phyloP scores from a whole-genome alignment of 53 echinoderm and acorn worm species.

The Paracentrotus lividus region DNA sequence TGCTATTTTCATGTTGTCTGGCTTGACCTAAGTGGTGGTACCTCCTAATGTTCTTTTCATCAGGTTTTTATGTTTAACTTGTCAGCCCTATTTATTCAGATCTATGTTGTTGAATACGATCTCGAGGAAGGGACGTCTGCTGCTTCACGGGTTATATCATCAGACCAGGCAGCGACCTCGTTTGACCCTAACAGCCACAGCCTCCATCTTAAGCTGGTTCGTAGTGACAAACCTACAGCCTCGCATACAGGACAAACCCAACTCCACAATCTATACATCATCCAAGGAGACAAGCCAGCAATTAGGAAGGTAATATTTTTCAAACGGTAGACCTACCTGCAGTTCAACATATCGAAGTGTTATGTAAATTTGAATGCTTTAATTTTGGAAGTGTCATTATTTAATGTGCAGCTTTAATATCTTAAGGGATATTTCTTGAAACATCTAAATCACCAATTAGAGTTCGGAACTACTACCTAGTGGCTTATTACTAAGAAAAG shows the following conservation, averaged over 20 bases:
- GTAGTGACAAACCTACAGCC: slow-evolving; percentile 14
- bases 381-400: no score
- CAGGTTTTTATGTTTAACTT: neutral
- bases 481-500: no score
- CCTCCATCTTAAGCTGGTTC: slow-evolving; percentile 57
- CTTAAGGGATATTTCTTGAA: no score
- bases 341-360: no score
- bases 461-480: no score
- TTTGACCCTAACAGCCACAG: slow-evolving; percentile 28
- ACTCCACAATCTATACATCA: slow-evolving; percentile 37
- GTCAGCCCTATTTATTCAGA: neutral
- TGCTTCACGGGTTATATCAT: slow-evolving; percentile 2
- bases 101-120: slow-evolving; percentile 40
- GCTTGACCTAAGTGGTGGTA: neutral
- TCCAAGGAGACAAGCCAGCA: neutral
- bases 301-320: slow-evolving; percentile 6
- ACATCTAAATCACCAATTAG: no score
- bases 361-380: no score
- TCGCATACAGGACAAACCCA: neutral
- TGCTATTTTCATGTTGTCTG: neutral
- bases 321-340: no score
- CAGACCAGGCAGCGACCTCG: slow-evolving; percentile 2
- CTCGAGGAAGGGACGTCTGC: neutral
- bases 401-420: no score
- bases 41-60: no score